These are phyloP conservation scores for Allygus modestus DNA, from an alignment of 2,888 invertebrate species.

Conservation along the genomic window DNA sequence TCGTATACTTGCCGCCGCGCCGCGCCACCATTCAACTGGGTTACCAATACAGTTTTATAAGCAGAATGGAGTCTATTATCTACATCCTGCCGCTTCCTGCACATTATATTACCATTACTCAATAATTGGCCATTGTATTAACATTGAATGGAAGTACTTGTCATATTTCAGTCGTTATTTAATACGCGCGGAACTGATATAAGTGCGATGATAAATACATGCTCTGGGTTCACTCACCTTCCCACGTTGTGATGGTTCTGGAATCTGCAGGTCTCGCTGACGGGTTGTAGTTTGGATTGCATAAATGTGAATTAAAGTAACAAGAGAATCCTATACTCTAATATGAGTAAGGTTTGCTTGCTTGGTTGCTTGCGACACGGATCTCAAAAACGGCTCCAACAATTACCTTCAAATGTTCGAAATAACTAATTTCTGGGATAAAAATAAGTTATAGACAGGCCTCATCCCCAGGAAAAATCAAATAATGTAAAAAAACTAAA, in stretches of 20 bases:
- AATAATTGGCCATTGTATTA: constrained; percentile 59
- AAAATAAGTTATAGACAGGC: too few relatives aligned
- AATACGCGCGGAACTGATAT: constrained; percentile 27
- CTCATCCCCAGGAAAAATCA: too few relatives aligned
- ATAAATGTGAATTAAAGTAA: too few relatives aligned
- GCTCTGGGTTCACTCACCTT: constrained; percentile 25
- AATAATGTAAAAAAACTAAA: too few relatives aligned
- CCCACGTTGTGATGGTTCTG: background rate
- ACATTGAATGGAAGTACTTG: constrained; percentile 56
- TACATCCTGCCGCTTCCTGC: constrained; percentile 31
- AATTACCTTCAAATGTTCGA: too few relatives aligned
- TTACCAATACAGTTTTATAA: constrained; percentile 27
- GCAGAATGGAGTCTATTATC: constrained; percentile 48
- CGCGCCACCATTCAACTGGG: background rate
- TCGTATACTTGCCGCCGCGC: background rate
- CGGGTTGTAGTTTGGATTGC: too few relatives aligned
- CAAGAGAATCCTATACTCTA: too few relatives aligned
- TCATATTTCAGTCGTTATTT: constrained; percentile 47
- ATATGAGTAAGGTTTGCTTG: too few relatives aligned
- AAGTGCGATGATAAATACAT: constrained; percentile 52
- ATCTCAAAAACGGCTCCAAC: too few relatives aligned
- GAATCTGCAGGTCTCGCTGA: background rate
- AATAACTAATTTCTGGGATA: too few relatives aligned
- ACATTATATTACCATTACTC: constrained; percentile 54
- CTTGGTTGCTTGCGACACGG: too few relatives aligned